Evolutionary conservation across 2,888 invertebrate species (phyloP), one percentile per base, ranked within the genome.

Genomic region (Thereva nobilitata): DNA sequence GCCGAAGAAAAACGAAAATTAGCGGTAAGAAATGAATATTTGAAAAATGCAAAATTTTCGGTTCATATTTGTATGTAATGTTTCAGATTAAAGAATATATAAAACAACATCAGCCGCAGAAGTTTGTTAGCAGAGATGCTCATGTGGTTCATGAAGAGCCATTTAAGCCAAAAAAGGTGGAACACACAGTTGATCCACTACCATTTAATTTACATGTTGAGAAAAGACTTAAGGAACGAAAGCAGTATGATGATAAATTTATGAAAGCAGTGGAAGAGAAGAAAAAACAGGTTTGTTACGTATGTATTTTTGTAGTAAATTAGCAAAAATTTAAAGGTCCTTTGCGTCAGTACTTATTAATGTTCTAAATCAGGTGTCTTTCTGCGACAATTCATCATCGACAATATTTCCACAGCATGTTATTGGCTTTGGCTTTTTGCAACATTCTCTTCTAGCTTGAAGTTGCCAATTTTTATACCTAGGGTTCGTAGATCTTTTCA

Each of bases 151-250:
- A 73, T 37, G 73, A 75, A 10, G 73, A 76, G 38, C 76, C 77
- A 0, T 76, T 75, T 69, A 67, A 71, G 34, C 77, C 76, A 4
- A 73, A 74, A 65, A 75, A 73, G 64, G 3, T 45, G 3, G 57
- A 42, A 4, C 70, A 67, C 8, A 56, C 66, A 56, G 64, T 72
- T 23, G 72, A 75, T 4, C 37, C 64, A 4, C 74, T 74, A 35
- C 79, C 79, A 23, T 80, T 80, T 53, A 74, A 77, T n/a, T 68
- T 80, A 38, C 75, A 72, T 9, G 57, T 73, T 2, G 79, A 79
- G 7, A 73, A 74, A 49, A 76, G 80, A 0, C 64, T 77, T 49
- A 74, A 74, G 23, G 77, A 77, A 12, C 75, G 80, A 1, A 78
- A 76, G 34, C 74, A 75, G 34, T 80, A 71, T 42, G 76, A 80